A percentile compares a stretch with the other conserved stretches of the same genome.
phyloP scores from a whole-genome alignment of 2,113 vertebrate species.

The Clarias macrocephalus region DNA sequence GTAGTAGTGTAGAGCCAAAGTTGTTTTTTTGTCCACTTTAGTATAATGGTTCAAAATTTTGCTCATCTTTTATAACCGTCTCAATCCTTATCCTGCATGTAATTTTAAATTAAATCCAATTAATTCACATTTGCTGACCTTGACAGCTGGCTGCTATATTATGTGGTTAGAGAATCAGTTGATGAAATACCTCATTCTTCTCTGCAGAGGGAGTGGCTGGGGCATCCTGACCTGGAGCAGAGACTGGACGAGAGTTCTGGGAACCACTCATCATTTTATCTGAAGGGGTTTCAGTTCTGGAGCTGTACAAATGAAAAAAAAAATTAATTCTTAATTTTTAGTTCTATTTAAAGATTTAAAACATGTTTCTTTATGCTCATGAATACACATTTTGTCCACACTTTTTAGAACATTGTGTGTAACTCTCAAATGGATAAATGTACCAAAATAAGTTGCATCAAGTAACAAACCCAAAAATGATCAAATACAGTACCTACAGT shows the following conservation, averaged over 20 bases:
- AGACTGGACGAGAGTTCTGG: conserved; percentile 70
- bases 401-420: neutral
- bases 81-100: neutral
- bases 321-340: neutral
- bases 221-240: conserved; percentile 82
- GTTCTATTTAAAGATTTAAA: neutral
- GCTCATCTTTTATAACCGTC: neutral
- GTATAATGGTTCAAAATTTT: neutral
- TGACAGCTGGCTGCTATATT: neutral
- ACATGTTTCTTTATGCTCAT: neutral
- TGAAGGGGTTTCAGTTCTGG: conserved; percentile 89
- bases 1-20: neutral
- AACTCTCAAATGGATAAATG: neutral
- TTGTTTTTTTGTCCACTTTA: neutral
- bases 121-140: neutral
- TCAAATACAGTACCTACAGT: neutral
- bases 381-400: neutral
- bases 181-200: conserved; percentile 86
- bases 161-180: neutral
- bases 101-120: neutral
- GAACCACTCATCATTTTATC: conserved; percentile 79
- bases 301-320: conserved; percentile 56
- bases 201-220: conserved; percentile 70
- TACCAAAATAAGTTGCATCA: neutral
- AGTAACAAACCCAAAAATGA: too few relatives aligned